Evolutionary conservation across 2,113 vertebrate genomes (phyloP), one percentile per base, ranked within the genome.

Genomic region (Otocyon megalotis): DNA sequence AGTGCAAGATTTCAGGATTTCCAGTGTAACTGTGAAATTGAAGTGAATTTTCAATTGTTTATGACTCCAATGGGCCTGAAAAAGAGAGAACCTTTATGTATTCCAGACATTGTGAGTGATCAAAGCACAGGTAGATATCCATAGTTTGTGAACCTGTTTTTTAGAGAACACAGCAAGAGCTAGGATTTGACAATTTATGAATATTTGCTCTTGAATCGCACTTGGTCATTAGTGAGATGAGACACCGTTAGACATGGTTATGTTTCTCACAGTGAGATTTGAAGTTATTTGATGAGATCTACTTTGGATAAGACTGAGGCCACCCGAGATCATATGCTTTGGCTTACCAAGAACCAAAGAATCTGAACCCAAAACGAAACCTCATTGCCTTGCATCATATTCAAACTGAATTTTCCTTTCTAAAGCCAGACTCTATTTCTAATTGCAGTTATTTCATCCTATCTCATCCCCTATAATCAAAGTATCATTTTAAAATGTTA

Each of bases 331-430:
- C 87, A 60, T 93, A 74, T 96, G 62, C 86, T 98, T 95, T 91
- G 85, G 37, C 53, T 95, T 96, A 88, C 16, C 28, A 67, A 62
- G 50, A 54, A 83, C 83, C 77, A 95, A 72, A 97, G 35, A 97
- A 96, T 84, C 56, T 88, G 80, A 97, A 94, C 43, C 19, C 65
- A 77, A 96, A 94, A 90, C 91, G 81, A 97, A 93, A 93, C 50
- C 69, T 89, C 28, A 6, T 82, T 96, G 94, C 53, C 63, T 94
- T 97, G 85, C 96, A 94, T 95, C 82, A 74, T 85, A 63, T 95
- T 97, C 86, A 97, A 90, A 93, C 95, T 97, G 96, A 86, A 82
- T 98, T 98, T 96, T 95, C 22, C 54, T 96, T 92, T 96, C 97
- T 88, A 69, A 97, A 98, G 92, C 6, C 56, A 97, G 93, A 97